These are phyloP conservation scores for Cerceris ruficornis DNA, from an alignment of 2,888 invertebrate genomes.

Conservation along the genomic window DNA sequence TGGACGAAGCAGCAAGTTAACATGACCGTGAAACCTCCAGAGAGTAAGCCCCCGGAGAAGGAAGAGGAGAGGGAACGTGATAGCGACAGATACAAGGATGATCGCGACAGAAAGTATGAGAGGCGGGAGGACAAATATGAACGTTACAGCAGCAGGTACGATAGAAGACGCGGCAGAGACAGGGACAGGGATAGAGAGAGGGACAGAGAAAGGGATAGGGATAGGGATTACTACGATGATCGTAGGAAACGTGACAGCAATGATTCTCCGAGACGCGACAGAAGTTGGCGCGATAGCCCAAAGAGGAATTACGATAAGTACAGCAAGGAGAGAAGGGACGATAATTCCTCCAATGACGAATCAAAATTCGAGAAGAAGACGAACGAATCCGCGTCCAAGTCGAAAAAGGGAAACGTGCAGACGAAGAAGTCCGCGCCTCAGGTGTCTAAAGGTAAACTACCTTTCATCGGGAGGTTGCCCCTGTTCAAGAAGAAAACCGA, in stretches of 20 bases:
- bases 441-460: slow-evolving; percentile 86
- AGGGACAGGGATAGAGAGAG: slow-evolving; percentile 63
- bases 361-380: slow-evolving; percentile 78
- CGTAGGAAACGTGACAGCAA: slow-evolving; percentile 75
- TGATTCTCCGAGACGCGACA: slow-evolving; percentile 77
- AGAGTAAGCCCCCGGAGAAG: slow-evolving; percentile 77
- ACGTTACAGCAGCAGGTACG: slow-evolving; percentile 72
- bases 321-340: slow-evolving; percentile 70
- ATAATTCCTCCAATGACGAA: slow-evolving; percentile 76
- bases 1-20: slow-evolving; percentile 81
- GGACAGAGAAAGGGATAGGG: slow-evolving; percentile 64
- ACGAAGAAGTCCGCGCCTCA: slow-evolving; percentile 71
- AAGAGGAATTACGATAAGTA: slow-evolving; percentile 75
- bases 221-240: slow-evolving; percentile 77
- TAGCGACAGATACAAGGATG: slow-evolving; percentile 78
- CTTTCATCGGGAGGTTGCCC: slow-evolving; percentile 93
- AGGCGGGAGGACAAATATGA: slow-evolving; percentile 76
- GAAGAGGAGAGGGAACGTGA: slow-evolving; percentile 79
- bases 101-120: slow-evolving; percentile 72
- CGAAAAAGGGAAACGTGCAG: slow-evolving; percentile 67
- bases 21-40: slow-evolving; percentile 75
- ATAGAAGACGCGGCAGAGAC: slow-evolving; percentile 70
- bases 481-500: slow-evolving; percentile 86
- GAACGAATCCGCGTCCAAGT: slow-evolving; percentile 73
- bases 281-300: slow-evolving; percentile 77